Evolutionary conservation across 2,113 vertebrate species (phyloP), one percentile per base, ranked within the genome.

Genomic region (Onychostoma macrolepis): DNA sequence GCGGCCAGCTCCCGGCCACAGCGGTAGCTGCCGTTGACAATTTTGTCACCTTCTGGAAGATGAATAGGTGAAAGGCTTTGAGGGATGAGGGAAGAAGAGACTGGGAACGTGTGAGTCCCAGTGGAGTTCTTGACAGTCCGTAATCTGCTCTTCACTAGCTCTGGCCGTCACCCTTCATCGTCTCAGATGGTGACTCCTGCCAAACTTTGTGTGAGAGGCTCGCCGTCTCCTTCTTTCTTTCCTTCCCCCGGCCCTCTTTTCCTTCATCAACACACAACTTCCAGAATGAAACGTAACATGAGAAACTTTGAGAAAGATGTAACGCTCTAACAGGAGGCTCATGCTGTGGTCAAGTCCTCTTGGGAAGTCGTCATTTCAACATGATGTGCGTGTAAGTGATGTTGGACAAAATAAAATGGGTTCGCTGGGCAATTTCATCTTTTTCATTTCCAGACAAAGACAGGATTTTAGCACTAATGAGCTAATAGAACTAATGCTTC

Each of bases 21-120:
- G 81, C 63, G 8, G 63, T 71, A 48, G 28, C 41, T 71, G 63
- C 65, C 71, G 28, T 83, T 83, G 65, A 71, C 63, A 71, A 24
- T 83, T 48, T 69, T 83, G 65, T 83, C 81, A 83, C 61, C 81
- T 83, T 83, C 41, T 71, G 63, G 45, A 83, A 83, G 81, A 83
- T 48, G 65, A 83, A 83, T 83, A 83, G 81, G 81, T 71, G 65
- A 83, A 83, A 83, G 81, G 81, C 41, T 53, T 71, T 83, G 81
- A 83, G 65, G 65, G 81, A 83, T 83, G 65, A 83, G 65, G 21
- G 30, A 28, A 50, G 43, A 83, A 36, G 28, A 81, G 24, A 81
- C 79, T 65, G n/a, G 58, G 38, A 81, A 24, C 5, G 5, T 24
- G 28, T 17, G 26, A 48, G 65, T 28, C 81, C 65, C 43, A 71